Base-by-base conservation (phyloP, 2,113 vertebrate species). In the Phalacrocorax carbo region DNA sequence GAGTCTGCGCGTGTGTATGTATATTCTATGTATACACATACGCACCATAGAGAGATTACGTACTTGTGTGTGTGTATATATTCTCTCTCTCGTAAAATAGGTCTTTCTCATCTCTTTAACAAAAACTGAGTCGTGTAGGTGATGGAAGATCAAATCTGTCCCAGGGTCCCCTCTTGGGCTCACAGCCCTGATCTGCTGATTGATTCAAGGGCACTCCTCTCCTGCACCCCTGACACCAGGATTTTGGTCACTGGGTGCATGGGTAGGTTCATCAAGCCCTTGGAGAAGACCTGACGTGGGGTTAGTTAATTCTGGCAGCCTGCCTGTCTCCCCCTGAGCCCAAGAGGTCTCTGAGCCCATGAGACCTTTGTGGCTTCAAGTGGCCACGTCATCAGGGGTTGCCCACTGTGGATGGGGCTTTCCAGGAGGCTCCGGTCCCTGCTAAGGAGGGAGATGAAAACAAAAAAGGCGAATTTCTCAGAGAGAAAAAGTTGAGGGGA, bases 381-480 rank as follows among this genome's bases (percentile, higher is more conserved):
- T 0, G 4, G 13, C 29, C 46, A 27, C 60, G 17, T 8, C 13
- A 4, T 0, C 0, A 0, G 12, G 42, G 30, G n/a, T 65, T 75
- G 55, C 26, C 44, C 0, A 0, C 60, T 42, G 13, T 26, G 40
- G 64, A 34, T 8, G 9, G n/a, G 29, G 13, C 29, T 72, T 64
- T 49, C 42, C 34, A 34, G 69, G 51, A 46, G 66, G 25, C 36
- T 90, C 10, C 3, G 9, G 66, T 64, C 34, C 23, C 36, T 80
- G 44, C 10, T 61, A n/a, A 54, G n/a, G 17, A 49, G 18, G 27
- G 58, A 64, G 30, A 15, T 7, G 38, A 3, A 38, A 65, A n/a
- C 4, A 16, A 13, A 49, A 48, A 18, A 38, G n/a, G 13, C n/a
- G 21, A 5, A 22, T 12, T 12, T 34, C 11, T n/a, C 3, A 1